Base-by-base conservation (phyloP, 2,888 invertebrate species). In the Sisyra terminalis region DNA sequence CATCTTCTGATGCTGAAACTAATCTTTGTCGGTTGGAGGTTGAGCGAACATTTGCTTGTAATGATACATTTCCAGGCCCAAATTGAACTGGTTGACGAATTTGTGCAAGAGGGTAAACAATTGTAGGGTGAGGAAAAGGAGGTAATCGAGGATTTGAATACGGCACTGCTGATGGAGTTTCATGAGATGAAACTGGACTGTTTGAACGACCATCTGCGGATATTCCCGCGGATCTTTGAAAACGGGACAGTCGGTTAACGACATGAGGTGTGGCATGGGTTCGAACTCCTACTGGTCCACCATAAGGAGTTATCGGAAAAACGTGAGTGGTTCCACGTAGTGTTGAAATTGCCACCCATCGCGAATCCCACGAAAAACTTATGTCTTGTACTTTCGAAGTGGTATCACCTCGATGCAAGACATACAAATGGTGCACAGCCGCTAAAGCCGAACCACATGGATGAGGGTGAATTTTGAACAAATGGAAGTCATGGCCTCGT, bases 271-370 rank as follows among this genome's bases (percentile, higher is more conserved):
- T 83, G n/a, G 87, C 84, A 66, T 97, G 97, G 1, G 97, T 98
- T 49, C 97, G 74, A 43, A 89, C 82, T 45, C 85, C 88, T 48
- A 88, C 78, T 43, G 81, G 71, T 40, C 97, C 94, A 50, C 96
- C 96, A 60, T 97, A 98, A 13, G 97, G 89, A 11, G 90, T 90
- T 39, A 98, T 75, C 8, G 97, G 92, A 66, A 96, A 98, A 49
- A 98, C 83, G 63, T 98, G 98, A 24, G 94, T 94, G 1, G 98
- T 98, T 47, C 97, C 98, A 47, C 94, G 78, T 44, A 93, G 73
- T 1, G 97, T 93, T 32, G 90, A 89, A 4, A 97, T 78, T 2
- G 93, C 86, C n/a, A 89, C 81, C 97, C 97, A 99, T 43, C 98
- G 80, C 18, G 84, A 84, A 66, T 98, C 97, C 45, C 78, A 69